phyloP scores from a whole-genome alignment of 1,140 invertebrate genomes.

The Drosophila subobscura region DNA sequence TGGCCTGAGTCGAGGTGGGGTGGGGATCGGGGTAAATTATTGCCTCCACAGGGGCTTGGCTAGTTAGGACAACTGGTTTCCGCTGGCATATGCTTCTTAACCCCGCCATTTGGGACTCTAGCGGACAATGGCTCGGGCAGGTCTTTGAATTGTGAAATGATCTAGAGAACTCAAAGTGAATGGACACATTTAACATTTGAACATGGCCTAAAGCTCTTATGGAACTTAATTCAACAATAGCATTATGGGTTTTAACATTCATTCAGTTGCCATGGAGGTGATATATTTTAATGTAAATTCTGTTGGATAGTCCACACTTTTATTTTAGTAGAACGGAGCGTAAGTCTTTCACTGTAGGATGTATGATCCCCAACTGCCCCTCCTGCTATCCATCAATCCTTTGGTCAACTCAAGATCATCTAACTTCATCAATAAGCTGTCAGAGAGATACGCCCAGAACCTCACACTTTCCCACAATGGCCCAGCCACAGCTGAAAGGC shows the following conservation, averaged over 20 bases:
- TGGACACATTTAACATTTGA: slow-evolving; percentile 10
- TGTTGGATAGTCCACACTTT: too few species aligned
- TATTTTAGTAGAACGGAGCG: too few species aligned
- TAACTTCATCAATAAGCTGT: slow-evolving; percentile 12
- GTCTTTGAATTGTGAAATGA: slow-evolving; percentile 48
- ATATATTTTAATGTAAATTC: too few species aligned
- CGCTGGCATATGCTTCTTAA: slow-evolving; percentile 70
- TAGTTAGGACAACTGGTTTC: slow-evolving; percentile 59
- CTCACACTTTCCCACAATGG: slow-evolving; percentile 49
- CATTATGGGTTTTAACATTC: too few species aligned
- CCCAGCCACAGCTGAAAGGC: slow-evolving; percentile 36
- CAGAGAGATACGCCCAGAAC: slow-evolving; percentile 23
- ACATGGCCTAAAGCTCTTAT: slow-evolving; percentile 3
- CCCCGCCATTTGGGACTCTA: slow-evolving; percentile 55
- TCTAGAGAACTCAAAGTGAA: slow-evolving; percentile 53
- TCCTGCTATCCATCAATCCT: too few species aligned
- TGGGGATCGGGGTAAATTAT: slow-evolving; percentile 11
- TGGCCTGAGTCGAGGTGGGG: slow-evolving; percentile 12
- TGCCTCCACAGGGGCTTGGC: slow-evolving; percentile 51
- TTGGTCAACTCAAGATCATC: too few species aligned
- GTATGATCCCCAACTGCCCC: too few species aligned
- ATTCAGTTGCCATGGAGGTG: too few species aligned
- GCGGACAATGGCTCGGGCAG: slow-evolving; percentile 42
- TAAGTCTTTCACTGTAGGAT: too few species aligned
- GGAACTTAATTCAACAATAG: slow-evolving; percentile 3